Conservation (phyloP, 2,113 vertebrate genomes). For the Electrona antarctica region DNA sequence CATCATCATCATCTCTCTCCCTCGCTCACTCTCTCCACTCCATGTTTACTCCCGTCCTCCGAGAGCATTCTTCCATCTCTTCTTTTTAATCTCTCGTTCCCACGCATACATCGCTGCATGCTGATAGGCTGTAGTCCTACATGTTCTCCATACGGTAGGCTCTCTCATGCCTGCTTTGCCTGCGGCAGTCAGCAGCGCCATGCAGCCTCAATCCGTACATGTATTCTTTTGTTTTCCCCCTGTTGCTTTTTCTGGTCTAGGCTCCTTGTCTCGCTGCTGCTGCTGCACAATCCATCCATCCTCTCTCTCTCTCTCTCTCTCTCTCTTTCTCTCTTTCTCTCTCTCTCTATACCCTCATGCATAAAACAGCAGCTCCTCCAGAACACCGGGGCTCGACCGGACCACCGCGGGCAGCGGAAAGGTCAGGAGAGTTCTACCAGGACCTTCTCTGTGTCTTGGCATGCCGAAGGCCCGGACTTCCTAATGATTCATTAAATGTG, state of each 20-base stretch:
- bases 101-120: conserved; percentile 12
- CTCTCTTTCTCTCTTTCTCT: conserved; percentile 20
- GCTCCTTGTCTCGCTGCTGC: conserved; percentile 21
- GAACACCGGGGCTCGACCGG: neutral
- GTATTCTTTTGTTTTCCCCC: neutral
- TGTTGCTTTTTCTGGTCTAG: conserved; percentile 1
- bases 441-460: conserved; percentile 15
- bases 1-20: neutral
- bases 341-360: conserved; percentile 47
- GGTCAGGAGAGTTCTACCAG: neutral
- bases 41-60: neutral
- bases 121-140: too few relatives aligned
- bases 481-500: too few relatives aligned
- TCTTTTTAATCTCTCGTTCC: neutral
- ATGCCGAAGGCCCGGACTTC: conserved; percentile 39
- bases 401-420: too few relatives aligned
- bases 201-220: neutral
- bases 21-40: neutral
- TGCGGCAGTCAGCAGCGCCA: too few relatives aligned
- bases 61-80: neutral
- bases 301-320: conserved; percentile 41
- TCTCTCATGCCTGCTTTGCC: conserved; percentile 4
- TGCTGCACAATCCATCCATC: conserved; percentile 20
- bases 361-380: conserved; percentile 57
- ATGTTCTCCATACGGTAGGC: too few relatives aligned